A percentile compares a stretch with the other conserved stretches of the same genome.
phyloP scores from a whole-genome alignment of 2,113 vertebrate species.

The Leptobrachium leishanense region DNA sequence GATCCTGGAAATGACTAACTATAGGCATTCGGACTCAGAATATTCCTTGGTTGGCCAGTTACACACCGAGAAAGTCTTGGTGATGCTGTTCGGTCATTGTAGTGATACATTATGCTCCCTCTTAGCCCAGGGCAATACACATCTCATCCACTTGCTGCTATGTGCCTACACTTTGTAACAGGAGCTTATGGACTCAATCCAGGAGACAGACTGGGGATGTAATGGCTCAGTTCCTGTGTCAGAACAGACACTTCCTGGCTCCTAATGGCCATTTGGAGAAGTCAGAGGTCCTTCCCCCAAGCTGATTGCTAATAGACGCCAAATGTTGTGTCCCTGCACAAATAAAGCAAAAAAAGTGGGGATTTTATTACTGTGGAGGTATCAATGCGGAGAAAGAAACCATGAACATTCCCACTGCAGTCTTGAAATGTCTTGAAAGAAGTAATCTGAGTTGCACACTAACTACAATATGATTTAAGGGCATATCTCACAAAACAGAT shows the following conservation, averaged over 20 bases:
- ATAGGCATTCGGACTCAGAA: constrained; percentile 3
- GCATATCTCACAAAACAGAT: too few species aligned
- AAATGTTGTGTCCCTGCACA: constrained; percentile 36
- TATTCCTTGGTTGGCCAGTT: neutral
- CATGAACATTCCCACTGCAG: too few species aligned
- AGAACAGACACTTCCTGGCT: constrained; percentile 44
- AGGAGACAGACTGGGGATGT: constrained; percentile 27
- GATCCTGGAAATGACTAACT: neutral
- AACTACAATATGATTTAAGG: too few species aligned
- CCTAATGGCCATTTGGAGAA: constrained; percentile 35
- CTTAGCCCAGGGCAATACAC: constrained; percentile 11
- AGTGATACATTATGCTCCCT: constrained; percentile 11
- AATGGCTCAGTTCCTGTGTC: constrained; percentile 44
- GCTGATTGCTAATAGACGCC: constrained; percentile 40
- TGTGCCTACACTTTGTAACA: constrained; percentile 42
- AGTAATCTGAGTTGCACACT: too few species aligned
- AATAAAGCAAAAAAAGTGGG: neutral
- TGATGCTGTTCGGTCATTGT: constrained; percentile 1
- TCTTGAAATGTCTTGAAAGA: too few species aligned
- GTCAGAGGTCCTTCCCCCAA: constrained; percentile 34
- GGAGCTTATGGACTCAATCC: constrained; percentile 35
- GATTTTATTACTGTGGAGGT: constrained; percentile 1
- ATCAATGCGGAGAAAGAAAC: neutral
- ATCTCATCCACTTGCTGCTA: constrained; percentile 17
- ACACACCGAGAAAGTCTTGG: neutral